Conservation (phyloP, 2,888 invertebrate species). For the Thyatira batis region DNA sequence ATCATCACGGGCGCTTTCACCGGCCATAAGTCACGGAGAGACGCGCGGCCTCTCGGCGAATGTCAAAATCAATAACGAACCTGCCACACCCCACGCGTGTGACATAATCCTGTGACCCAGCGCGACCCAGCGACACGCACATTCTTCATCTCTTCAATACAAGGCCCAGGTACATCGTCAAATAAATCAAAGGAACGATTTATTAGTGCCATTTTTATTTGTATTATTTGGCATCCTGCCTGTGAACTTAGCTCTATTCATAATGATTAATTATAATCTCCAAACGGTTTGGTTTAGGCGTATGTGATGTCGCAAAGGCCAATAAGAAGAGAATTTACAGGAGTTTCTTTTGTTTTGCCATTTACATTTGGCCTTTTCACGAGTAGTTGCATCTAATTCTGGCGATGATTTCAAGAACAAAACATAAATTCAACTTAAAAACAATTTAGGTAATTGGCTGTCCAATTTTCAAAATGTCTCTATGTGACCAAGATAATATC, state of each 20-base stretch:
- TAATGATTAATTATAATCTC: background rate
- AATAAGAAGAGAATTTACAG: too few relatives aligned
- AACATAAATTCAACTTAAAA: background rate
- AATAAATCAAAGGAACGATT: background rate
- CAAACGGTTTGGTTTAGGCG: too few relatives aligned
- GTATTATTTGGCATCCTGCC: background rate
- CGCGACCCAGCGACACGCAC: background rate
- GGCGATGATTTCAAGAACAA: too few relatives aligned
- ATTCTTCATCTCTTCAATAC: background rate
- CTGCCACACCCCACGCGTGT: conserved; percentile 40
- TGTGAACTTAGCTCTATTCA: background rate
- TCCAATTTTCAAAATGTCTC: background rate
- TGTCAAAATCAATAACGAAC: conserved; percentile 55
- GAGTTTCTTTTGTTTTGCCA: too few relatives aligned
- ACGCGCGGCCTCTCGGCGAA: conserved; percentile 32
- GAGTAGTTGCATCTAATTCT: too few relatives aligned
- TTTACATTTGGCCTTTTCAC: too few relatives aligned
- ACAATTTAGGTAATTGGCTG: background rate
- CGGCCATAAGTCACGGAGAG: conserved; percentile 49
- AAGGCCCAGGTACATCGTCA: background rate
- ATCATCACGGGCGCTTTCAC: conserved; percentile 51
- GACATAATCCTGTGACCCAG: conserved; percentile 43
- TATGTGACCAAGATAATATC: conserved; percentile 4
- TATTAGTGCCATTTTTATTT: background rate
- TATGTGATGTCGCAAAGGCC: too few relatives aligned